These are phyloP conservation scores for Chrysotoxum bicinctum DNA, from an alignment of 2,888 invertebrate genomes.

Conservation along the genomic window DNA sequence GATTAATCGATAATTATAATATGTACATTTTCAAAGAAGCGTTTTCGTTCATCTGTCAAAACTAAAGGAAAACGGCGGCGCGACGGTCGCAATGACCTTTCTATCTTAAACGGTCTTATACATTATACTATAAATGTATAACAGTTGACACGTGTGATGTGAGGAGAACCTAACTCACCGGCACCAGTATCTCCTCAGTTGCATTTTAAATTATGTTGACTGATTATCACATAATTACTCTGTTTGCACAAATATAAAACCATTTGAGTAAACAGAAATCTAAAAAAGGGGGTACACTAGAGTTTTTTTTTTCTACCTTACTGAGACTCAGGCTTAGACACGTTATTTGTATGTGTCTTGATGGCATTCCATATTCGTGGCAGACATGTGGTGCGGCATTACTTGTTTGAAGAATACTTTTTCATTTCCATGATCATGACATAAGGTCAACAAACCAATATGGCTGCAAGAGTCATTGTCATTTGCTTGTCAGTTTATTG, in stretches of 20 bases:
- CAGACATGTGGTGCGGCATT: background rate
- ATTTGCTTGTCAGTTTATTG: constrained; percentile 34
- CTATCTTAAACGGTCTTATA: background rate
- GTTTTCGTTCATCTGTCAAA: background rate
- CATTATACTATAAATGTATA: background rate
- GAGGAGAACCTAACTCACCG: background rate
- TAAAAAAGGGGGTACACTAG: constrained; percentile 16
- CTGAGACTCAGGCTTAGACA: background rate
- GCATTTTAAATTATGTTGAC: constrained; percentile 44
- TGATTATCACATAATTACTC: constrained; percentile 53
- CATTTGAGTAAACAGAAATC: constrained; percentile 51
- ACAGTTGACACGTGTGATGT: background rate
- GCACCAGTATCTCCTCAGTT: background rate
- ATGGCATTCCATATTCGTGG: constrained; percentile 30
- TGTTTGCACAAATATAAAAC: constrained; percentile 38
- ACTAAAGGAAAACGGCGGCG: background rate
- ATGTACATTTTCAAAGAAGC: background rate
- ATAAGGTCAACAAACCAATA: constrained; percentile 61
- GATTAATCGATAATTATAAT: background rate
- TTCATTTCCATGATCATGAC: constrained; percentile 47
- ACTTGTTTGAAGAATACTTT: constrained; percentile 51
- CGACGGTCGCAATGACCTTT: background rate
- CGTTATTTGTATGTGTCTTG: constrained; percentile 15
- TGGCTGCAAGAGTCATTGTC: constrained; percentile 53
- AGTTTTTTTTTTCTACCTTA: background rate